These are phyloP conservation scores for Scelioninae gen. 2 DNA, from an alignment of 2,888 invertebrate genomes.

Conservation along the genomic window DNA sequence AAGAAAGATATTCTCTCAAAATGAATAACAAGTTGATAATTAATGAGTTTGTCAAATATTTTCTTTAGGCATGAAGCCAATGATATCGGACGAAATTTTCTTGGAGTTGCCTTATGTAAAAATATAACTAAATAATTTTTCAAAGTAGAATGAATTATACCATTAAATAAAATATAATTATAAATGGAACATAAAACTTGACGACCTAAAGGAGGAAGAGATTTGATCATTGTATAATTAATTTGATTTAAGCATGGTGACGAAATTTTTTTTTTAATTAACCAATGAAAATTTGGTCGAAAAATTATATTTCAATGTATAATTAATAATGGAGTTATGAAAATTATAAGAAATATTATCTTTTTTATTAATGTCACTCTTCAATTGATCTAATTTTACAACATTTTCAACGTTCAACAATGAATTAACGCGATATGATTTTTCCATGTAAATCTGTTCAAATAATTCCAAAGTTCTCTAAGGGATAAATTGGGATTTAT, in stretches of 20 bases:
- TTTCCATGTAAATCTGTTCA: conserved; percentile 2
- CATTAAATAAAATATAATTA: too few relatives aligned
- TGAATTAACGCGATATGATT: too few relatives aligned
- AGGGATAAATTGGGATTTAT: neutral
- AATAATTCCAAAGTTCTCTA: neutral
- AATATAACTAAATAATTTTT: too few relatives aligned
- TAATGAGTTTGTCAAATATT: neutral
- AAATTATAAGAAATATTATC: conserved; percentile 1
- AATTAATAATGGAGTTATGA: neutral
- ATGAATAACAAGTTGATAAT: too few relatives aligned
- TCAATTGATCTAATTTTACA: too few relatives aligned
- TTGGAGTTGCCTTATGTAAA: neutral
- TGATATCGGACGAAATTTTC: neutral
- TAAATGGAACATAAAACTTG: too few relatives aligned
- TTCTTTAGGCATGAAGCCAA: neutral
- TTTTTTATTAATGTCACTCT: too few relatives aligned
- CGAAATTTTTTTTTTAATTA: neutral
- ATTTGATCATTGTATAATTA: too few relatives aligned
- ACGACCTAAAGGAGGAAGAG: too few relatives aligned
- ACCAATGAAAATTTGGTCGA: neutral
- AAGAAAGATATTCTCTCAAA: too few relatives aligned
- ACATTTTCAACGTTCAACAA: too few relatives aligned
- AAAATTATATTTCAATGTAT: conserved; percentile 1
- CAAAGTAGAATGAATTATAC: too few relatives aligned
- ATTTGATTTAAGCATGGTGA: conserved; percentile 9